Conservation (phyloP, 2,888 invertebrate species). For the Lithophane socia region DNA sequence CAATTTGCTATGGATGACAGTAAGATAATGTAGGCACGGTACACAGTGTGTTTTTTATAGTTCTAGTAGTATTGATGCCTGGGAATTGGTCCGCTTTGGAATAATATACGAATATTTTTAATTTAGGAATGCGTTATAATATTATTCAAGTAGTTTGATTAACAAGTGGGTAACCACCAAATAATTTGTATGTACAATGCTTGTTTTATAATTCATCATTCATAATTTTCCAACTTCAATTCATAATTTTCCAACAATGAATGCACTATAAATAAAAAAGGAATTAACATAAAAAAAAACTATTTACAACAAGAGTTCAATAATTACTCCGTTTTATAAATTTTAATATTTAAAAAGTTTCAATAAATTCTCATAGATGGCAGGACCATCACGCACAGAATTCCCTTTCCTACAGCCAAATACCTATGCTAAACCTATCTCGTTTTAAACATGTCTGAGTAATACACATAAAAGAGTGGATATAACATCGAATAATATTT, state of each 20-base stretch:
- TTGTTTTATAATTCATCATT: neutral
- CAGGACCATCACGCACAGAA: neutral
- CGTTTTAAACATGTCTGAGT: slow-evolving; percentile 23
- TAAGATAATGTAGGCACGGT: neutral
- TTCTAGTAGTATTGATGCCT: neutral
- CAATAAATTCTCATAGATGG: slow-evolving; percentile 15
- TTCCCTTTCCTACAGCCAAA: neutral
- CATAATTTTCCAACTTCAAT: too few relatives aligned
- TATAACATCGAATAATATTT: slow-evolving; percentile 50
- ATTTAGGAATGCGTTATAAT: neutral
- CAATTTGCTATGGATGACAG: slow-evolving; percentile 24
- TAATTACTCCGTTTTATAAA: neutral
- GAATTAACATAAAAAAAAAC: neutral
- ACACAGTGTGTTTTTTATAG: neutral
- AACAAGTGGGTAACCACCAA: too few relatives aligned
- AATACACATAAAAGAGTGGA: slow-evolving; percentile 35
- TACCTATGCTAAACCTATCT: neutral
- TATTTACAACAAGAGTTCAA: neutral
- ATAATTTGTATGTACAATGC: neutral
- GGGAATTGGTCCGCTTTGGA: neutral
- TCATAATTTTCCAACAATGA: too few relatives aligned
- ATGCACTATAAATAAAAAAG: too few relatives aligned
- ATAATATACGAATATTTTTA: neutral
- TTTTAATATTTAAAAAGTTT: neutral
- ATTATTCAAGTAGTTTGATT: too few relatives aligned